Evolutionary conservation across 2,888 invertebrate species (phyloP), one percentile per base, ranked within the genome.

Genomic region (Drosophila longiperda): DNA sequence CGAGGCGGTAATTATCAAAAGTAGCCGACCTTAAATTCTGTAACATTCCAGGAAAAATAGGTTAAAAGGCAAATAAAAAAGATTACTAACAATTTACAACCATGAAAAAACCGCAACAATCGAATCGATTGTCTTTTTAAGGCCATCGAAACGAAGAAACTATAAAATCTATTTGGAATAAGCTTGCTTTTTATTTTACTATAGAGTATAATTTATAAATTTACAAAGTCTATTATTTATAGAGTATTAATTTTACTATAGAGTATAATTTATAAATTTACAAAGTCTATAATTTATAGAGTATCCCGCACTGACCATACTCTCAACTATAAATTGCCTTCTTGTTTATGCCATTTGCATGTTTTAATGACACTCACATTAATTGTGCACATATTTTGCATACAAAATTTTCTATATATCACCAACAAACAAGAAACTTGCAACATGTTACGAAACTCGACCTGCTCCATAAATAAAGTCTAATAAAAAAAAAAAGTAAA

Each of bases 361-460:
- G 7, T 11, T 29, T 48, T 53, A 50, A 11, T 52, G 32, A 38
- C 48, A 26, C 33, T 48, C 53, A 40, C 58, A 52, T 66, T 79
- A 75, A 65, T 65, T 65, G 55, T 54, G 57, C 66, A 71, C 65
- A 71, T 45, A 70, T 57, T 66, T 60, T 74, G 63, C 38, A 73
- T 60, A 79, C 67, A 48, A 67, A 42, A 60, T 61, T 64, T 48
- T 49, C 52, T 52, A 38, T 61, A 65, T 66, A 62, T 55, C 38
- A 38, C 15, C 53, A 64, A 73, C 72, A 76, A 85, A 81, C 80
- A 85, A 69, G 74, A 71, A 82, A 79, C 67, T 84, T 69, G 61
- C 67, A 87, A 75, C 87, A 87, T 87, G 76, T 87, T 84, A 80
- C 55, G 48, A 42, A 52, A 53, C 72, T 62, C 63, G 55, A 66